Percentiles rank a stretch among this genome's conserved stretches.
phyloP scores from a whole-genome alignment of 1,140 invertebrate species.

The Mycetomoellerius zeteki region DNA sequence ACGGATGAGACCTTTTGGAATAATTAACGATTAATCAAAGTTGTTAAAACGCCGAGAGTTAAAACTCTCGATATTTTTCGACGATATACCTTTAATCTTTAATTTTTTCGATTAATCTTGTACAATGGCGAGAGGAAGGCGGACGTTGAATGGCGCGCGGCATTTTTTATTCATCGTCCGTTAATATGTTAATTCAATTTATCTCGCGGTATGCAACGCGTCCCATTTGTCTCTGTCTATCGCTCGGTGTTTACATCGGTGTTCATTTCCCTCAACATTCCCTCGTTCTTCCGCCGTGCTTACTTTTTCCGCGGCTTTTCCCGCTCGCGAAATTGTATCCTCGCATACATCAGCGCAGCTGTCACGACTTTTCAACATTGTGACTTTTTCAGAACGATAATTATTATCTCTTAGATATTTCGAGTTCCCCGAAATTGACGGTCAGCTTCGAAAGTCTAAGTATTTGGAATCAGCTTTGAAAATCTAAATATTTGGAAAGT shows the following conservation, averaged over 20 bases:
- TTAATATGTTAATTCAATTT: slow-evolving; percentile 64
- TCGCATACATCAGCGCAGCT: slow-evolving; percentile 26
- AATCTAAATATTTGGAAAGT: slow-evolving; percentile 32
- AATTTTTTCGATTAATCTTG: slow-evolving; percentile 12
- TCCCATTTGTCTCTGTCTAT: slow-evolving; percentile 41
- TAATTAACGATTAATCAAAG: background rate
- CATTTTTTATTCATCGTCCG: slow-evolving; percentile 35
- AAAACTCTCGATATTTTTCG: slow-evolving; percentile 24
- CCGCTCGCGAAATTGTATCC: slow-evolving; percentile 39
- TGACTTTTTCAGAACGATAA: slow-evolving; percentile 24
- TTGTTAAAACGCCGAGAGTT: background rate
- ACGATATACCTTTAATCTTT: background rate
- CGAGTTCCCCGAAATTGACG: background rate
- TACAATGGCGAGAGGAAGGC: slow-evolving; percentile 28
- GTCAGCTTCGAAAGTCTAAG: slow-evolving; percentile 7
- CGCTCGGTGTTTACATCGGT: slow-evolving; percentile 25
- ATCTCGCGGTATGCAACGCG: slow-evolving; percentile 44
- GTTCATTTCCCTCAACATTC: slow-evolving; percentile 9
- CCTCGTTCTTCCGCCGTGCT: background rate
- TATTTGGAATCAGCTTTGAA: slow-evolving; percentile 13
- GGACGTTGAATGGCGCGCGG: slow-evolving; percentile 13
- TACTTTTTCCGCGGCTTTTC: slow-evolving; percentile 49
- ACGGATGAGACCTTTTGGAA: background rate
- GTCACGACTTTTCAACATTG: slow-evolving; percentile 51
- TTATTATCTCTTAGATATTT: slow-evolving; percentile 35